These are phyloP conservation scores for Pseudomyrmex dendroicus DNA, from an alignment of 1,140 invertebrate genomes.

Conservation along the genomic window DNA sequence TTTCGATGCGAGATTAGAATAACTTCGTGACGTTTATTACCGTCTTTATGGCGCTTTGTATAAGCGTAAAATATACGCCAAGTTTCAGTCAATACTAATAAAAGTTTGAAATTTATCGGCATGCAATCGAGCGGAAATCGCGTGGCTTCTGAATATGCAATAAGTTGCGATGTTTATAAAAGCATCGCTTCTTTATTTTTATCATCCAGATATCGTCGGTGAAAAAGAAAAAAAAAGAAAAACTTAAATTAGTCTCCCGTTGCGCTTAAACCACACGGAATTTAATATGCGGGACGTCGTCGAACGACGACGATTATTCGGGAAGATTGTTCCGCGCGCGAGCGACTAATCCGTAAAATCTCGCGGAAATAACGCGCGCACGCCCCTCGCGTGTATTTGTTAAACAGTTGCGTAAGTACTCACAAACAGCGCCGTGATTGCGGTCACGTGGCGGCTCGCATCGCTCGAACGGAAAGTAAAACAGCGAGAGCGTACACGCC, in stretches of 20 bases:
- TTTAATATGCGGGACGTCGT: constrained; percentile 16
- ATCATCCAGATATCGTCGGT: not conserved
- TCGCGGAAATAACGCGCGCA: constrained; percentile 21
- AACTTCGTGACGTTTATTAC: constrained; percentile 25
- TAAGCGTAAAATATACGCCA: not conserved
- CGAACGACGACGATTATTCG: not conserved
- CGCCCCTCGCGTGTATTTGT: constrained; percentile 70
- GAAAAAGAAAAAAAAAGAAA: not conserved
- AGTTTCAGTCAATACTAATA: not conserved
- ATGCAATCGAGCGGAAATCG: no score
- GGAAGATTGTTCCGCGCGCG: not conserved
- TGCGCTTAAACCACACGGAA: not conserved
- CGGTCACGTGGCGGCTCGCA: constrained; percentile 83
- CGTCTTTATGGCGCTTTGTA: constrained; percentile 7
- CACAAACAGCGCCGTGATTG: constrained; percentile 83
- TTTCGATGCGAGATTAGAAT: constrained; percentile 19
- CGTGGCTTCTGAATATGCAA: not conserved
- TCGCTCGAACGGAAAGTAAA: constrained; percentile 81
- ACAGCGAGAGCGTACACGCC: constrained; percentile 75
- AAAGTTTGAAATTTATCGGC: no score
- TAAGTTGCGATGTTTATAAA: constrained; percentile 2
- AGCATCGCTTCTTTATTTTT: constrained; percentile 10
- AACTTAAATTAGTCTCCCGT: constrained; percentile 12
- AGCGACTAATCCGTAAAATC: constrained; percentile 48
- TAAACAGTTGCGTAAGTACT: constrained; percentile 82